These are phyloP conservation scores for Crocidura indochinensis DNA, from an alignment of 2,797 vertebrate species.

Conservation along the genomic window DNA sequence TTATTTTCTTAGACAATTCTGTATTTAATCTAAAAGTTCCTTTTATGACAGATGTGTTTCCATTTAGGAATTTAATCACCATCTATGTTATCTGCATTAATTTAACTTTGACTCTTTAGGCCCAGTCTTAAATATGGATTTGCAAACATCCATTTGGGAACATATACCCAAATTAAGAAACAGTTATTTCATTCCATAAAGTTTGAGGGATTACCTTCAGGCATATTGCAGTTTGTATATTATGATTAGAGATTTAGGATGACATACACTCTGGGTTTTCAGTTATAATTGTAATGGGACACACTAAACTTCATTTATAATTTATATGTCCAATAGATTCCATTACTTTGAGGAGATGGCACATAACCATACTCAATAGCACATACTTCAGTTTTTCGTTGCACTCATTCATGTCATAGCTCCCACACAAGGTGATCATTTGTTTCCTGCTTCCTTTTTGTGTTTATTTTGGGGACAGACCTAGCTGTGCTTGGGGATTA, in stretches of 20 bases:
- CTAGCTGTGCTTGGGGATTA: too few relatives aligned
- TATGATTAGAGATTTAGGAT: slow-evolving; percentile 23
- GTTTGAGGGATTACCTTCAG: not conserved
- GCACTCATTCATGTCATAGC: not conserved
- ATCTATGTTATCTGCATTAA: slow-evolving; percentile 20
- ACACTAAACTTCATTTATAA: not conserved
- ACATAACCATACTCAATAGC: not conserved
- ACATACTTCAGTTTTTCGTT: not conserved
- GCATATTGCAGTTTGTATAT: slow-evolving; percentile 1
- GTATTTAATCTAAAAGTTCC: slow-evolving; percentile 23
- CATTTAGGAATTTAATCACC: not conserved
- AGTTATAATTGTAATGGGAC: not conserved
- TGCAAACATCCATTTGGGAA: not conserved
- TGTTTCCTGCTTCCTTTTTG: not conserved
- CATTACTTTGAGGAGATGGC: not conserved
- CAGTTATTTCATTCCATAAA: not conserved
- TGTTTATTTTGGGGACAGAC: too few relatives aligned
- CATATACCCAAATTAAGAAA: not conserved
- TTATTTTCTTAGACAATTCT: slow-evolving; percentile 26
- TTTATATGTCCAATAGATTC: not conserved
- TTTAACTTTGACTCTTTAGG: slow-evolving; percentile 39
- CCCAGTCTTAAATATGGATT: not conserved
- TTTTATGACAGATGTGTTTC: not conserved
- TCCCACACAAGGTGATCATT: not conserved
- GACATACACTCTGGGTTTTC: not conserved